A percentile compares a stretch with the other conserved stretches of the same genome.
phyloP scores from a whole-genome alignment of 2,113 vertebrate genomes.

The Anhinga rufa region DNA sequence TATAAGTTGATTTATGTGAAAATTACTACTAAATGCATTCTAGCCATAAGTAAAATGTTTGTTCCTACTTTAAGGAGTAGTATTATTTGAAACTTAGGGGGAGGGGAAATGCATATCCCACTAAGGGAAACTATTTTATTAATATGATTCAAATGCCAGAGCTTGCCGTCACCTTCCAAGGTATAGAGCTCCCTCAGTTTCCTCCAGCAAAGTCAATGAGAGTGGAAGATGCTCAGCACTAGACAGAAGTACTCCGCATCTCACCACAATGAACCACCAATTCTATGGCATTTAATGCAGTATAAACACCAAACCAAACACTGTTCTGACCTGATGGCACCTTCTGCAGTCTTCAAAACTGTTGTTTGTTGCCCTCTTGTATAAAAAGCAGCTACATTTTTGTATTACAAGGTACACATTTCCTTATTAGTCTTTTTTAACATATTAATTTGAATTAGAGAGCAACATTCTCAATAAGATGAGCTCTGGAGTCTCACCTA shows the following conservation, averaged over 20 bases:
- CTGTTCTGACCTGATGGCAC: background rate
- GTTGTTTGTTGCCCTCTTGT: background rate
- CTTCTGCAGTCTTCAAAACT: background rate
- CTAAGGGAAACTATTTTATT: slow-evolving; percentile 60
- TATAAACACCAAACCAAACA: background rate
- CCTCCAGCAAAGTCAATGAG: background rate
- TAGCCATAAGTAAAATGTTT: slow-evolving; percentile 77
- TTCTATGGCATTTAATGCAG: background rate
- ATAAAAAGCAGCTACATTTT: background rate
- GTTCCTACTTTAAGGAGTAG: slow-evolving; percentile 72
- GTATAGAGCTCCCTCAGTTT: background rate
- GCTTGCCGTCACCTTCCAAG: background rate
- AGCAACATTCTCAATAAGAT: background rate
- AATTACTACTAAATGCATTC: slow-evolving; percentile 80
- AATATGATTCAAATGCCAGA: slow-evolving; percentile 52
- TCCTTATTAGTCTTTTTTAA: background rate
- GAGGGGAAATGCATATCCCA: slow-evolving; percentile 24
- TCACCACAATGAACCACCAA: background rate
- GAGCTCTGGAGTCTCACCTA: background rate
- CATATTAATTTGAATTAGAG: background rate
- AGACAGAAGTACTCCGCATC: background rate
- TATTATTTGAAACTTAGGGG: slow-evolving; percentile 68
- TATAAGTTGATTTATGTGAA: slow-evolving; percentile 82
- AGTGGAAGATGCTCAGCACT: background rate
- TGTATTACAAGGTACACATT: background rate